Evolutionary conservation across 2,113 vertebrate genomes (phyloP).

Genomic region (Pyxicephalus adspersus): DNA sequence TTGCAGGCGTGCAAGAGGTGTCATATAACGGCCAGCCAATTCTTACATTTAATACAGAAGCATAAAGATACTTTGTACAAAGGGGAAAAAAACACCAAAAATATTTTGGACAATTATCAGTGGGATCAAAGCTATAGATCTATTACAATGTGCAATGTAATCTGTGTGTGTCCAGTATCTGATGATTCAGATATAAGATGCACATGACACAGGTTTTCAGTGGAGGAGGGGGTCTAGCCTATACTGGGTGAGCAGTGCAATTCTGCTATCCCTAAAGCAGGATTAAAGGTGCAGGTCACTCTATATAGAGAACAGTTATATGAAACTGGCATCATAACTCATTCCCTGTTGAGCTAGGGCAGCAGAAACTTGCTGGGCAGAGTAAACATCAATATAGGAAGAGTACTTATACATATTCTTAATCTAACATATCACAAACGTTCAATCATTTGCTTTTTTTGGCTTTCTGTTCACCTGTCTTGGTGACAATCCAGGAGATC

Average conservation of each 20-base stretch:
- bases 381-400: neutral
- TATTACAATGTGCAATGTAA: slow-evolving; percentile 10
- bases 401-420: neutral
- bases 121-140: neutral
- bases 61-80: slow-evolving; percentile 1
- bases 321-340: neutral
- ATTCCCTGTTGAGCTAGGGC: neutral
- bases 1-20: neutral
- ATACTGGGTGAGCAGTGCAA: neutral
- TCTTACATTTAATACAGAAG: slow-evolving; percentile 10
- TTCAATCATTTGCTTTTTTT: slow-evolving; percentile 6
- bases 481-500: slow-evolving; percentile 58
- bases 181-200: neutral
- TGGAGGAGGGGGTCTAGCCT: neutral
- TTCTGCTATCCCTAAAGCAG: neutral
- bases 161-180: neutral
- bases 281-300: neutral
- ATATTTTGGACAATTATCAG: neutral
- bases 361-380: neutral
- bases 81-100: neutral
- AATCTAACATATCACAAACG: neutral
- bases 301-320: neutral
- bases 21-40: neutral
- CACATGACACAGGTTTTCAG: neutral
- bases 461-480: neutral